Evolutionary conservation across 2,888 invertebrate species (phyloP), one percentile per base, ranked within the genome.

Genomic region (Trypoxylon attenuatum): DNA sequence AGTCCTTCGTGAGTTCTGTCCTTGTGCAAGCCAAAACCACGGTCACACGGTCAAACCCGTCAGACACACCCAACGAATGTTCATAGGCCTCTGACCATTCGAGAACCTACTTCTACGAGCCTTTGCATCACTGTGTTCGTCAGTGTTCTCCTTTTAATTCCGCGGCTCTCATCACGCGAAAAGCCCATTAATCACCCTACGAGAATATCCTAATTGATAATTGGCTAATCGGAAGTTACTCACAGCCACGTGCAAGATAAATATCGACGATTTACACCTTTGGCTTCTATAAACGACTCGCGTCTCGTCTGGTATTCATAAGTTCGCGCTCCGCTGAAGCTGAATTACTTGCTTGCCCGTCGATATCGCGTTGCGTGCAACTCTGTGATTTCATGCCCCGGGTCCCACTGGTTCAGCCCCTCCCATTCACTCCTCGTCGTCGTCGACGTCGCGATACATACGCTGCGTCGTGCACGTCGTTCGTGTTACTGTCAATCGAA

Each of bases 161-260:
- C 29, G 22, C 15, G 19, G 6, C 13, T 22, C 16, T 38, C 5
- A 54, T 66, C 60, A 54, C 65, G 57, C 57, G 57, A 60, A 45
- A 49, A 25, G 27, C 10, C 13, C 56, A 72, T 60, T 57, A 69
- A 59, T 69, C 69, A 64, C 33, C 18, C 10, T 19, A 33, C 45
- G 15, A 23, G 8, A 13, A 21, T 15, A 42, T 33, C 52, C 52
- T 56, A 66, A 68, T 60, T 65, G 60, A 53, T 68, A 65, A 66
- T 68, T 60, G 33, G 16, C 23, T n/a, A 41, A 45, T 19, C 16
- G 23, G 39, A 39, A 50, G 23, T 13, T 21, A 29, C 23, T 46
- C 52, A 50, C 56, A 41, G 23, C 45, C 19, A 25, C 53, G 45
- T 63, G 27, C 33, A 38, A 16, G 64, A 59, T 49, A 56, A 67